A percentile compares a stretch with the other conserved stretches of the same genome.
phyloP scores from a whole-genome alignment of 2,113 vertebrate genomes.

The Catagonus wagneri region DNA sequence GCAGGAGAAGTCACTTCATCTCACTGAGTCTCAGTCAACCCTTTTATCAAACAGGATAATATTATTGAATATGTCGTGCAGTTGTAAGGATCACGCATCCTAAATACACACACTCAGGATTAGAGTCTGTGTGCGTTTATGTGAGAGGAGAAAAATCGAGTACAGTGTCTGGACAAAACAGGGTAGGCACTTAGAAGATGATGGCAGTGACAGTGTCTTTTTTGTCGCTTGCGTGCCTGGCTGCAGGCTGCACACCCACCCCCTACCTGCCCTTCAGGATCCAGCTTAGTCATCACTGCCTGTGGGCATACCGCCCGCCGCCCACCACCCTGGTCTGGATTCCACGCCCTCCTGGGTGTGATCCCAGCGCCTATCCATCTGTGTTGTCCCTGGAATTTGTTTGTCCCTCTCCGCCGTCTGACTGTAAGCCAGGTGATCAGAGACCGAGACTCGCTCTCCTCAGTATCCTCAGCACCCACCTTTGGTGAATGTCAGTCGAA shows the following conservation, averaged over 20 bases:
- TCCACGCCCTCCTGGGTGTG: not conserved
- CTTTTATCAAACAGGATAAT: not conserved
- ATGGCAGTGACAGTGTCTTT: too few relatives aligned
- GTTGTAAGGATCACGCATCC: not conserved
- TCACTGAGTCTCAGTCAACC: not conserved
- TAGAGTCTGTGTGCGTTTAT: not conserved
- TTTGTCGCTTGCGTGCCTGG: not conserved
- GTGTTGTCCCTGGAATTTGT: not conserved
- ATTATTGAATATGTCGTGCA: not conserved
- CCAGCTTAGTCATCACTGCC: not conserved
- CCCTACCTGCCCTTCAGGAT: not conserved
- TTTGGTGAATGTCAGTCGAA: not conserved
- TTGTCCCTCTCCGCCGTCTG: not conserved
- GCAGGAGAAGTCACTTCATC: not conserved
- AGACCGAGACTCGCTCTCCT: not conserved
- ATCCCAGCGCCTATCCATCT: not conserved
- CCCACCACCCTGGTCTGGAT: not conserved
- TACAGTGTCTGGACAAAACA: not conserved
- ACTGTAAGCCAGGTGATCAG: not conserved
- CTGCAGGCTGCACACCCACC: fast-evolving
- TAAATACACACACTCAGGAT: not conserved
- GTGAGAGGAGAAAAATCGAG: not conserved
- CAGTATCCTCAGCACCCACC: not conserved
- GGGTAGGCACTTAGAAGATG: not conserved
- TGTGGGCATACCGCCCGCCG: fast-evolving